Conservation (phyloP, 2,888 invertebrate genomes). For the Plebejus melissa region DNA sequence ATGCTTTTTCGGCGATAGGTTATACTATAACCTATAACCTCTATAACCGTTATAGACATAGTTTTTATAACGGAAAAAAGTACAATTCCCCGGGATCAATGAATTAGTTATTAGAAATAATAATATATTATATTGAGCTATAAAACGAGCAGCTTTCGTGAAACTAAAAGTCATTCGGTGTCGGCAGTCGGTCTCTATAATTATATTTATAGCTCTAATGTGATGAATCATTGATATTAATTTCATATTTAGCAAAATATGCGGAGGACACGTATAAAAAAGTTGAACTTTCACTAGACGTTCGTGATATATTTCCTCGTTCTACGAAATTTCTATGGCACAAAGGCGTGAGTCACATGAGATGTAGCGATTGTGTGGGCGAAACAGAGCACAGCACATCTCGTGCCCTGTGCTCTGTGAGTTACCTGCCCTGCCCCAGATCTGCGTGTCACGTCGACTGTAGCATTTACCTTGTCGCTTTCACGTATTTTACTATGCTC, state of each 20-base stretch:
- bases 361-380: constrained; percentile 33
- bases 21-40: too few species aligned
- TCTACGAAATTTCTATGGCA: constrained; percentile 3
- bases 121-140: not conserved
- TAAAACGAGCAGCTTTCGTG: not conserved
- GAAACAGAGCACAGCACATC: constrained; percentile 67
- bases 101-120: not conserved
- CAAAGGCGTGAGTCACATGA: constrained; percentile 26
- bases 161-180: not conserved
- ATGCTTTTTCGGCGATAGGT: not conserved
- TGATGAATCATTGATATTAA: constrained; percentile 13
- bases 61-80: not conserved
- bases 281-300: constrained; percentile 2
- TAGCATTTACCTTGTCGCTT: constrained; percentile 37
- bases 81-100: not conserved
- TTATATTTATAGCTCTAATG: not conserved
- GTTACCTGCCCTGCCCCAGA: constrained; percentile 56
- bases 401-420: constrained; percentile 41
- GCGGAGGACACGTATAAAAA: not conserved
- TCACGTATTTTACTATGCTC: not conserved
- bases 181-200: not conserved
- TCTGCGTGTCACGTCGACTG: constrained; percentile 54
- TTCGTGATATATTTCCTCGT: not conserved
- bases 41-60: too few species aligned
- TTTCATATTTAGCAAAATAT: constrained; percentile 3